Percentiles rank a stretch among this genome's conserved stretches.
These are phyloP conservation scores for Drosophila seclusa DNA, from an alignment of 2,888 invertebrate genomes.

Conservation along the genomic window DNA sequence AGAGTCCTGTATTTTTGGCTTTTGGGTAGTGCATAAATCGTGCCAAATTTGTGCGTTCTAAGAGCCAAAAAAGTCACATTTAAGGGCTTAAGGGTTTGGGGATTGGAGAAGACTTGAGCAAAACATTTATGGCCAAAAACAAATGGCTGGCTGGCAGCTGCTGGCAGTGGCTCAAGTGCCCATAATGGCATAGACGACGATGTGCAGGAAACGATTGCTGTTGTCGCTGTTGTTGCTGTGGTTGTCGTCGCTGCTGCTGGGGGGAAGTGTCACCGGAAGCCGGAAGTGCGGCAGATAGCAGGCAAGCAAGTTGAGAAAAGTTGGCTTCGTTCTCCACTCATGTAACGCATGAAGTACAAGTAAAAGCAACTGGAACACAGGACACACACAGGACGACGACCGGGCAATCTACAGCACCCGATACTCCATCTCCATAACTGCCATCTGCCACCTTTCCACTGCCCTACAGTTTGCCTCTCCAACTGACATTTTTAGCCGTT, in stretches of 20 bases:
- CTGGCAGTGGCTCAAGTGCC: slow-evolving; percentile 76
- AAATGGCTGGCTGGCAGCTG: slow-evolving; percentile 62
- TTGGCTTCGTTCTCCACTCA: slow-evolving; percentile 47
- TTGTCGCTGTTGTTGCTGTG: slow-evolving; percentile 30
- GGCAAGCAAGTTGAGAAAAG: slow-evolving; percentile 53
- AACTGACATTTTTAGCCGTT: not conserved
- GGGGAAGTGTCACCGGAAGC: slow-evolving; percentile 76
- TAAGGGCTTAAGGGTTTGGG: slow-evolving; percentile 1
- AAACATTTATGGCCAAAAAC: slow-evolving; percentile 72
- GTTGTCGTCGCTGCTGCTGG: slow-evolving; percentile 11
- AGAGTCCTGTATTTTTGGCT: slow-evolving; percentile 12
- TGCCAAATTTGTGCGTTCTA: slow-evolving; percentile 57
- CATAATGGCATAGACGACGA: slow-evolving; percentile 76
- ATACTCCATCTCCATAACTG: not conserved
- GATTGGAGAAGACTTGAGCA: slow-evolving; percentile 20
- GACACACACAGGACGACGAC: slow-evolving; percentile 20
- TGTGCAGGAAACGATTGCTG: slow-evolving; percentile 67
- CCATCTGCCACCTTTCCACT: not conserved
- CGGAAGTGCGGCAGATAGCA: slow-evolving; percentile 78
- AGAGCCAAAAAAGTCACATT: slow-evolving; percentile 31
- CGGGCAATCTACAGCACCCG: slow-evolving; percentile 12
- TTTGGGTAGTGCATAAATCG: slow-evolving; percentile 55
- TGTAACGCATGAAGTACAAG: slow-evolving; percentile 21
- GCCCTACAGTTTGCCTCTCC: not conserved
- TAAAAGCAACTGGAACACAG: slow-evolving; percentile 35